Percentiles rank a stretch among this genome's conserved stretches.
phyloP scores from a whole-genome alignment of 2,797 vertebrate species.

The Parauchenoglanis ngamensis region DNA sequence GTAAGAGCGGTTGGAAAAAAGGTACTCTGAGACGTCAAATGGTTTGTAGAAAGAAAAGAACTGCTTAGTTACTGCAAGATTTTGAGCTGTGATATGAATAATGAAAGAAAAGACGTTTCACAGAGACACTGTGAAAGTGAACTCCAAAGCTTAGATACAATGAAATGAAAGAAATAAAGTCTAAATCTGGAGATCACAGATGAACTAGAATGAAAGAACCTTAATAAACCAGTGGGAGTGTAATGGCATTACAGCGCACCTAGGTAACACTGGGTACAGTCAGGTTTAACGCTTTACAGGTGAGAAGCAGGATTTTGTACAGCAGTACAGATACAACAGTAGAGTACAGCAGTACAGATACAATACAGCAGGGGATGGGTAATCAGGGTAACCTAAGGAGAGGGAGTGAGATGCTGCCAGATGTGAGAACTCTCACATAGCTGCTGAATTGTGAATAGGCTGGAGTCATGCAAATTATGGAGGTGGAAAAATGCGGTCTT shows the following conservation, averaged over 20 bases:
- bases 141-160: not conserved
- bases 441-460: constrained; percentile 4
- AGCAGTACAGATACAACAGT: not conserved
- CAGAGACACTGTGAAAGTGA: not conserved
- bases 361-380: not conserved
- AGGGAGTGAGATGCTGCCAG: constrained; percentile 10
- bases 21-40: not conserved
- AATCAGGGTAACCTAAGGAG: constrained; percentile 4
- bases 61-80: not conserved
- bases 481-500: not conserved
- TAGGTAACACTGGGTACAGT: not conserved
- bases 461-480: not conserved
- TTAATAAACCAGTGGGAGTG: not conserved
- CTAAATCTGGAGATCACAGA: not conserved
- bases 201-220: not conserved
- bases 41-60: not conserved
- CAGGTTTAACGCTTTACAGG: not conserved
- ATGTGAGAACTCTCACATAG: not conserved
- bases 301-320: not conserved
- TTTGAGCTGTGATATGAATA: not conserved
- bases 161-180: not conserved
- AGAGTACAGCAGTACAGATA: not conserved
- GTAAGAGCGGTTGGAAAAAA: not conserved
- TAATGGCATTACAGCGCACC: not conserved
- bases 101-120: not conserved